Evolutionary conservation across 92 coral and sea anemone species (phyloP).

Genomic region (Heliopora coerulea): DNA sequence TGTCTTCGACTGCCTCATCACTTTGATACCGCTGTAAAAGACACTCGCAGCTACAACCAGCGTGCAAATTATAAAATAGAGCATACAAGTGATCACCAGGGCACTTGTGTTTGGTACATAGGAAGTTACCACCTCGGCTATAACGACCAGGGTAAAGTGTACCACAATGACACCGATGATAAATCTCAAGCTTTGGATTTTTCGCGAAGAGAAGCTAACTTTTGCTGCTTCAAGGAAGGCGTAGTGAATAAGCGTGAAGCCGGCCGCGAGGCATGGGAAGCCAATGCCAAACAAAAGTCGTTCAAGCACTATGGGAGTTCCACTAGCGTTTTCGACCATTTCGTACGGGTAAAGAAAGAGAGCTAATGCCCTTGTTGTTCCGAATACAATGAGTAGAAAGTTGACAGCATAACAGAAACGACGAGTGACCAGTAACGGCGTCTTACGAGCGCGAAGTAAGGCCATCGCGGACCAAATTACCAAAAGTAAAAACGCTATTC

Average conservation of each 20-base stretch:
- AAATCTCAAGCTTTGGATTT: conserved; percentile 62
- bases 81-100: conserved; percentile 76
- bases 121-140: conserved; percentile 66
- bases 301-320: conserved; percentile 61
- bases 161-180: conserved; percentile 55
- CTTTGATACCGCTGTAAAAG: conserved; percentile 78
- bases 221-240: conserved; percentile 82
- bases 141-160: conserved; percentile 67
- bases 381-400: conserved; percentile 64
- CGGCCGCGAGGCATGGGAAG: conserved; percentile 84
- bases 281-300: conserved; percentile 79
- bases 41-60: conserved; percentile 65
- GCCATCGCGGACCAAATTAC: conserved; percentile 61
- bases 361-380: conserved; percentile 61
- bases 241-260: conserved; percentile 74
- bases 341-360: conserved; percentile 80
- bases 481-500: conserved; percentile 57
- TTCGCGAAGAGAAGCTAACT: conserved; percentile 48
- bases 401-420: conserved; percentile 61
- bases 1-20: conserved; percentile 39
- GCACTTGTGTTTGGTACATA: conserved; percentile 55
- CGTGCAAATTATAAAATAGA: conserved; percentile 81
- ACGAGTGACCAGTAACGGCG: conserved; percentile 43
- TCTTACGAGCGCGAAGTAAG: conserved; percentile 55
- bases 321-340: conserved; percentile 51